Percentiles rank a stretch among this genome's conserved stretches.
These are phyloP conservation scores for Andricus grossulariae DNA, from an alignment of 1,140 invertebrate species.

Conservation along the genomic window DNA sequence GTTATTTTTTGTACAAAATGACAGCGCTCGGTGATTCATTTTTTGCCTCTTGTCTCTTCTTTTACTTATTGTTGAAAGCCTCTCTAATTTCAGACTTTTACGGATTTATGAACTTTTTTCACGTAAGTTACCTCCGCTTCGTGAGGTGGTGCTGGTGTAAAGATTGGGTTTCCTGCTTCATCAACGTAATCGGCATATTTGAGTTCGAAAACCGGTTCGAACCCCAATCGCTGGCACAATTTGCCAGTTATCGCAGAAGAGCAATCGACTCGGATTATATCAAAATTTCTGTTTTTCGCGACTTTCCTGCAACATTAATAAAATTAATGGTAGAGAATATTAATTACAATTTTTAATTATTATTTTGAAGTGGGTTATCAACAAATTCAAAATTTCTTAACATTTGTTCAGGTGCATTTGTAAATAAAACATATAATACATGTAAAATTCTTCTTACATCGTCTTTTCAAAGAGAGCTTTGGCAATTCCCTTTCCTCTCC, in stretches of 20 bases:
- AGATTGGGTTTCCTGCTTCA: slow-evolving; percentile 77
- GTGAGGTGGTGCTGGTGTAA: slow-evolving; percentile 79
- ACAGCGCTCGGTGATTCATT: not conserved
- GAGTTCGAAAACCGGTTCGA: slow-evolving; percentile 80
- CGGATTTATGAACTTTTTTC: slow-evolving; percentile 43
- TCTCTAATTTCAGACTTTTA: not conserved
- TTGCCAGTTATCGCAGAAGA: slow-evolving; percentile 84
- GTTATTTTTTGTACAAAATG: not conserved
- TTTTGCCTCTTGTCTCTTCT: slow-evolving; percentile 7
- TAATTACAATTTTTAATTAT: slow-evolving; percentile 31
- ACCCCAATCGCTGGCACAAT: slow-evolving; percentile 81
- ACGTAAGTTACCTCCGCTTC: slow-evolving; percentile 74
- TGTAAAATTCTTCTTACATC: slow-evolving; percentile 73
- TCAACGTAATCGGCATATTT: slow-evolving; percentile 81
- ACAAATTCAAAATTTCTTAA: no score
- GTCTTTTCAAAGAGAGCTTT: slow-evolving; percentile 80
- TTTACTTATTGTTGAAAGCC: slow-evolving; percentile 7
- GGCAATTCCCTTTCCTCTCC: slow-evolving; percentile 81
- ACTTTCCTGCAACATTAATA: slow-evolving; percentile 76
- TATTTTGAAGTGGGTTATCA: not conserved
- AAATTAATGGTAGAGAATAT: slow-evolving; percentile 28
- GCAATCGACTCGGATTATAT: slow-evolving; percentile 78
- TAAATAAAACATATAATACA: slow-evolving; percentile 6
- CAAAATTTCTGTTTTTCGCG: slow-evolving; percentile 74
- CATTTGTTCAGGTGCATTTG: slow-evolving; percentile 2